Evolutionary conservation across 2,113 vertebrate genomes (phyloP), one percentile per base, ranked within the genome.

Genomic region (Anser brachyrhynchus): DNA sequence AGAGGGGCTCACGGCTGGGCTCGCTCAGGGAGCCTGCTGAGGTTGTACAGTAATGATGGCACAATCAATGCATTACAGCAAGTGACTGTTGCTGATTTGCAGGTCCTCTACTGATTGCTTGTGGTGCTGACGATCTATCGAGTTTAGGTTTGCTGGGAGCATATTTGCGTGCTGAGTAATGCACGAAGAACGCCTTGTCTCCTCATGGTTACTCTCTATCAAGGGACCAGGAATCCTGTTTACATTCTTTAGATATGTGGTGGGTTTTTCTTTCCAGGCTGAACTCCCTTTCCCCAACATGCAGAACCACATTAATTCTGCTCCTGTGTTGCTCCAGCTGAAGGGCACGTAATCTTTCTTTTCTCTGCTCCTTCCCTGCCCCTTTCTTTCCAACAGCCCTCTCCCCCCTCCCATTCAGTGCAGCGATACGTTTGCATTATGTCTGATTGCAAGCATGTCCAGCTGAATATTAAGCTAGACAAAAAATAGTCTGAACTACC

Each of bases 141-240:
- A 49, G 67, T 94, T 74, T 16, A 92, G 37, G 41, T 85, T 64
- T 77, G 22, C 26, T 33, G 54, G 81, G 43, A 84, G 52, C n/a
- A 65, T 74, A 57, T 28, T 66, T 92, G 74, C 57, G 35, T 3
- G 6, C 57, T 75, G 57, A 79, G 57, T 84, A 82, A 59, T 65
- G 39, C 61, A 65, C 16, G 79, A 78, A 65, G 49, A 61, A n/a
- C 54, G 43, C 73, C 51, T 75, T 75, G 69, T 78, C 35, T 91
- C 52, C 37, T 11, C 21, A 29, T 41, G 39, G 31, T 65, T 69
- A 9, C 1, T 8, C 77, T 33, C 21, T 73, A 43, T 55, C 77
- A 67, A 44, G 64, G 57, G 82, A 71, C 43, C 52, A 70, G 61
- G 57, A 84, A 79, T 94, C 92, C 58, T 92, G 37, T 92, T 96